Evolutionary conservation across 2,797 vertebrate species (phyloP).

Genomic region (Sebastes miniatus): DNA sequence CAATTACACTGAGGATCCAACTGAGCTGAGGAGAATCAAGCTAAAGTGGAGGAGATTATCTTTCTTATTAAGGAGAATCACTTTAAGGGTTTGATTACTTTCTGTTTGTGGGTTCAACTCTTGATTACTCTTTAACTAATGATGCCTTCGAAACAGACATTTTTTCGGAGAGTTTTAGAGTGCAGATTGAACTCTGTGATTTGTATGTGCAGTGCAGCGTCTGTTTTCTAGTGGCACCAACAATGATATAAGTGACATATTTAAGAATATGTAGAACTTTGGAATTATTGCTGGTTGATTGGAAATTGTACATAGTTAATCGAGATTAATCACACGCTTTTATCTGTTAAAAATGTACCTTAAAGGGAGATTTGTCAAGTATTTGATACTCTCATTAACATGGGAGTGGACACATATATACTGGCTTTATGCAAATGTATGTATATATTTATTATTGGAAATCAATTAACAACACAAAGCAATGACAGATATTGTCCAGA

Average conservation of each 20-base stretch:
- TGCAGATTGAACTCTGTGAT: constrained; percentile 33
- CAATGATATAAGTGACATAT: background rate
- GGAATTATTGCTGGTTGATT: background rate
- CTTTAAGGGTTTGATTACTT: constrained; percentile 81
- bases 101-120: constrained; percentile 74
- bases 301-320: background rate
- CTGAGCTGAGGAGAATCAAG: constrained; percentile 65
- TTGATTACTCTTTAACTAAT: constrained; percentile 66
- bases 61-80: constrained; percentile 76
- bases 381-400: too few species aligned
- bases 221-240: background rate
- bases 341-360: too few species aligned
- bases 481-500: too few species aligned
- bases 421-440: too few species aligned
- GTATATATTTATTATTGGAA: too few species aligned
- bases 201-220: background rate
- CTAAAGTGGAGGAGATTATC: constrained; percentile 77
- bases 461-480: too few species aligned
- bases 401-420: too few species aligned
- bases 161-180: constrained; percentile 39
- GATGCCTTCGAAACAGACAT: constrained; percentile 46
- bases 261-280: background rate
- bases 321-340: too few species aligned
- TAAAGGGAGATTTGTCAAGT: too few species aligned
- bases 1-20: constrained; percentile 69